A percentile compares a stretch with the other conserved stretches of the same genome.
phyloP scores from a whole-genome alignment of 1,140 invertebrate genomes.

The Holcopasites calliopsidis region DNA sequence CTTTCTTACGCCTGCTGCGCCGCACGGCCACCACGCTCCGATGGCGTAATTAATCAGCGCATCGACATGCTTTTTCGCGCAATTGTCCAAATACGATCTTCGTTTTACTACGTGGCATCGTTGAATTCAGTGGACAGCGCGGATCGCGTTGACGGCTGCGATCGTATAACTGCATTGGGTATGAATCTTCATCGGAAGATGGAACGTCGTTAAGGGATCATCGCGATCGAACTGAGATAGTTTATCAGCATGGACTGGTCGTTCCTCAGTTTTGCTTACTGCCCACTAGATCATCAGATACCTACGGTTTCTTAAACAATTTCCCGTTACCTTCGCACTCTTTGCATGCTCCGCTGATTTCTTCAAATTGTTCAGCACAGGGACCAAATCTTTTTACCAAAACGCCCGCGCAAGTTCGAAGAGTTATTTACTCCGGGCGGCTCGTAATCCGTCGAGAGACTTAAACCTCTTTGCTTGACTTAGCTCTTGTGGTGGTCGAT shows the following conservation, averaged over 20 bases:
- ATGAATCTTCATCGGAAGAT: background rate
- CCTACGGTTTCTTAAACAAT: no score
- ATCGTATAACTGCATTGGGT: background rate
- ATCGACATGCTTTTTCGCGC: conserved; percentile 55
- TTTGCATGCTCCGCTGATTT: background rate
- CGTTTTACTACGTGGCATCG: conserved; percentile 5
- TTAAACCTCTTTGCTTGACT: conserved; percentile 47
- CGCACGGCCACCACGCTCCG: conserved; percentile 37
- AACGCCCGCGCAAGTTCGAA: background rate
- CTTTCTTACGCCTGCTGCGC: conserved; percentile 50
- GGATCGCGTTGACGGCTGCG: background rate
- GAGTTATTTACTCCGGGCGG: conserved; percentile 42
- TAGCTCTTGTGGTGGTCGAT: conserved; percentile 62
- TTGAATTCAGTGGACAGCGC: conserved; percentile 7
- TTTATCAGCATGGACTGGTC: conserved; percentile 19
- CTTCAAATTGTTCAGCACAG: background rate
- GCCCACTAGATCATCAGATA: background rate
- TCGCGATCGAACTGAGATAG: conserved; percentile 24
- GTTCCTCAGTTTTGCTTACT: conserved; percentile 18
- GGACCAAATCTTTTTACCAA: background rate
- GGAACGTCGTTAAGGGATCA: conserved; percentile 24
- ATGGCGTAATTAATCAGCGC: conserved; percentile 59
- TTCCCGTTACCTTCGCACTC: no score
- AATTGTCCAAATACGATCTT: conserved; percentile 49
- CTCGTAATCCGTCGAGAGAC: conserved; percentile 44